Evolutionary conservation across 2,888 invertebrate species (phyloP), one percentile per base, ranked within the genome.

Genomic region (Rhodophaea formosa): DNA sequence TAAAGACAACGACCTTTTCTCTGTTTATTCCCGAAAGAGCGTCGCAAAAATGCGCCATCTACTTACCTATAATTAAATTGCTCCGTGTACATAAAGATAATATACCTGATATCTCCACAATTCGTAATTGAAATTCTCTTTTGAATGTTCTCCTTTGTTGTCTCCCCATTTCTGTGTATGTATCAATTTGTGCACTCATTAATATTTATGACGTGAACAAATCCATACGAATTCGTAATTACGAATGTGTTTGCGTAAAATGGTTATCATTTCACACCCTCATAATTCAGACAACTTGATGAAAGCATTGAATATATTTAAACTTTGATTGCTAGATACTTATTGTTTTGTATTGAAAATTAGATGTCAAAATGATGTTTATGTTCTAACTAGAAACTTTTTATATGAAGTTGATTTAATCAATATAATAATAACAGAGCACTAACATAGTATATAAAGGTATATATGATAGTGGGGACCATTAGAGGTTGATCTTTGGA

Each of bases 71-170:
- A 47, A 30, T 47, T 47, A 47, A 47, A 47, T 47, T 29, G 23
- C 23, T 46, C 46, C 17, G 16, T 23, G 23, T n/a, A 47, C 14
- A 47, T n/a, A n/a, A 47, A 12, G n/a, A 29, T 32, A 29, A n/a
- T 32, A 16, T 49, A 49, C 32, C 15, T 30, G 43, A 54, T 32
- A 43, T 29, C 29, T 35, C 30, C 30, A 16, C 43, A 45, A 54
- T 44, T 15, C 30, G 43, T 54, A 54, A 54, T 54, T 54, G 44
- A 30, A 54, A 54, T 32, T 45, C 35, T 15, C 54, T 17, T 55
- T 55, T 16, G 23, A 16, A n/a, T 30, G 45, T 35, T 32, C 45
- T 45, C 30, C 35, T 55, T 46, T 45, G 16, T 55, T 15, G 16
- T 55, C 7, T 53, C 3, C 29, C 10, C 12, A 17, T 35, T 55